phyloP scores from a whole-genome alignment of 2,797 vertebrate genomes.

The Astyanax mexicanus region DNA sequence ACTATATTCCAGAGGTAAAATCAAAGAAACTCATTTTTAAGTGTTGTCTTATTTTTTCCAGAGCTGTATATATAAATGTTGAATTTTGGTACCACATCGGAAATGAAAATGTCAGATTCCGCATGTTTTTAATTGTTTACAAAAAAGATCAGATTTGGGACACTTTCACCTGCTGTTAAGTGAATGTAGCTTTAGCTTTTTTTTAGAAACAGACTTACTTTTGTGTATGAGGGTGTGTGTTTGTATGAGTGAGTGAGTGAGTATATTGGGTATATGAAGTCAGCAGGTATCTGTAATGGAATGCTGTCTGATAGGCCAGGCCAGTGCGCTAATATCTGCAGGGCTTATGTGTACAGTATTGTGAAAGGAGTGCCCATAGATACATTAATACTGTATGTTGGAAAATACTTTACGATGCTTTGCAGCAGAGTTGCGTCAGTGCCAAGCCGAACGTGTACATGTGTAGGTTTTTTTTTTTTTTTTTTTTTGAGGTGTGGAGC shows the following conservation, averaged over 20 bases:
- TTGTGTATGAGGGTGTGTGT: slow-evolving; percentile 19
- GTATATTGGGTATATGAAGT: neutral
- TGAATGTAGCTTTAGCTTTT: no score
- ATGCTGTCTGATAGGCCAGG: slow-evolving; percentile 2
- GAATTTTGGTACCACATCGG: no score
- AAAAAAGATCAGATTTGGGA: no score
- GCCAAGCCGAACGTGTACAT: slow-evolving; percentile 6
- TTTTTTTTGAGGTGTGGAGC: neutral
- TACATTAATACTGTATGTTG: neutral
- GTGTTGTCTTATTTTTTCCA: no score
- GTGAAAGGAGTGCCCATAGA: neutral
- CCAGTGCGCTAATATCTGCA: slow-evolving; percentile 3
- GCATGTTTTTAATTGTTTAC: no score
- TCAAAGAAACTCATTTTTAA: no score
- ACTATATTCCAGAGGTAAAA: no score
- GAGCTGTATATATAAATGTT: no score
- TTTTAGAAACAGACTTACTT: neutral
- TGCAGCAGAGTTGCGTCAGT: neutral
- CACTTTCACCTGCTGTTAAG: no score
- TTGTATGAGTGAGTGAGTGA: slow-evolving; percentile 29
- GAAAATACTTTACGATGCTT: neutral
- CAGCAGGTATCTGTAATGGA: neutral
- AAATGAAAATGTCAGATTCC: no score
- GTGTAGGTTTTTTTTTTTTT: neutral
- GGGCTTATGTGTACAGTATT: slow-evolving; percentile 2